Evolutionary conservation across 2,888 invertebrate genomes (phyloP).

Genomic region (Scotopteryx bipunctaria): DNA sequence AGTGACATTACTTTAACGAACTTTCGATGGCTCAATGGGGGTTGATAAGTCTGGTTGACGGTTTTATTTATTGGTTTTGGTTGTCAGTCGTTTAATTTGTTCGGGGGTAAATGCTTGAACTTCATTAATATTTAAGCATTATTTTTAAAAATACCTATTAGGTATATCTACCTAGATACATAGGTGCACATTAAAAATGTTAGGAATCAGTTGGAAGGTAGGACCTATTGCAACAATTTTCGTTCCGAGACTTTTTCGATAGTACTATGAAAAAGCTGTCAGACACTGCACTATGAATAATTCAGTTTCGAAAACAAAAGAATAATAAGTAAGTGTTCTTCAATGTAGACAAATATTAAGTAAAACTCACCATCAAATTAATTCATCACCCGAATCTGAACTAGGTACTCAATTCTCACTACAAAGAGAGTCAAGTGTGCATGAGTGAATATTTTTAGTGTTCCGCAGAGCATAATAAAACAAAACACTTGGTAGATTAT

Average conservation of each 20-base stretch:
- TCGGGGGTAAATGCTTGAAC: conserved; percentile 8
- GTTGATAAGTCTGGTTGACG: conserved; percentile 27
- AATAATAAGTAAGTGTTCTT: conserved; percentile 13
- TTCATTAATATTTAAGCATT: too few relatives aligned
- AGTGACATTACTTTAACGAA: conserved; percentile 82
- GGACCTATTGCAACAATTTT: too few relatives aligned
- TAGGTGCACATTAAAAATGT: too few relatives aligned
- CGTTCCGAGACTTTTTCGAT: too few relatives aligned
- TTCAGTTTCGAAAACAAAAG: conserved; percentile 19
- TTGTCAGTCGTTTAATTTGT: conserved; percentile 9
- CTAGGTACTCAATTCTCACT: conserved; percentile 12
- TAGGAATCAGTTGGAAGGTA: too few relatives aligned
- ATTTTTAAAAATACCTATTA: too few relatives aligned
- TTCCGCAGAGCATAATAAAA: not conserved
- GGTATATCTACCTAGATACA: too few relatives aligned
- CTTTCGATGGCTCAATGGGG: conserved; percentile 68
- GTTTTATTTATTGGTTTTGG: conserved; percentile 27
- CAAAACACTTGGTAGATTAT: not conserved
- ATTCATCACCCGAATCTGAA: not conserved
- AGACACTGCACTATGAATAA: conserved; percentile 17
- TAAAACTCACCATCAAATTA: conserved; percentile 10
- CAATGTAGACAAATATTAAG: conserved; percentile 15
- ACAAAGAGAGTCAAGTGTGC: not conserved
- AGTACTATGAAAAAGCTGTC: too few relatives aligned
- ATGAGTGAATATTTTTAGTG: conserved; percentile 5